Conservation (phyloP, 2,888 invertebrate genomes). For the Gisinianus flammeolus region DNA sequence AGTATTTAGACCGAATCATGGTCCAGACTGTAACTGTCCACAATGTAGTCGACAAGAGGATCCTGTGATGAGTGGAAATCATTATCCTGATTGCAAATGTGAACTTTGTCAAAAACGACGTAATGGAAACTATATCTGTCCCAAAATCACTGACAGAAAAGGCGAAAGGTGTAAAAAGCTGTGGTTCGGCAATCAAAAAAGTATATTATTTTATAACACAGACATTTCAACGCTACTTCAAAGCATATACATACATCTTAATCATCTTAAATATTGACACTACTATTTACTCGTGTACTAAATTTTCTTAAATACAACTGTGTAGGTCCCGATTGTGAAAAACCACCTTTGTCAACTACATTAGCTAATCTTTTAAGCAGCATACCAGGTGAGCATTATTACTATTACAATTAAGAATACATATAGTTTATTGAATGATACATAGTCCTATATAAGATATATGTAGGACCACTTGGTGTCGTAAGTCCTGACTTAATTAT, state of each 20-base stretch:
- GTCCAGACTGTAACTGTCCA: constrained; percentile 1
- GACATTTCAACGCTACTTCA: too few relatives aligned
- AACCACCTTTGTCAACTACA: not conserved
- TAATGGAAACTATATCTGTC: not conserved
- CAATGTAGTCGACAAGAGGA: not conserved
- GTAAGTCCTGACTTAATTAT: too few relatives aligned
- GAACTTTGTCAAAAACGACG: constrained; percentile 23
- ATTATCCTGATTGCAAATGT: constrained; percentile 34
- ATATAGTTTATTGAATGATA: not conserved
- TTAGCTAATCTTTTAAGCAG: not conserved
- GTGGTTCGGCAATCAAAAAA: constrained; percentile 14
- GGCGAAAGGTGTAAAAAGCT: constrained; percentile 17
- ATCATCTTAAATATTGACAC: too few relatives aligned
- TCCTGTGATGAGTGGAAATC: constrained; percentile 17
- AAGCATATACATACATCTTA: too few relatives aligned
- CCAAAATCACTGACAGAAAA: constrained; percentile 32
- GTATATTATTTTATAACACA: too few relatives aligned
- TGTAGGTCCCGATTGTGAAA: not conserved
- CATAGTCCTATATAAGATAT: too few relatives aligned
- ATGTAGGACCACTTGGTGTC: too few relatives aligned
- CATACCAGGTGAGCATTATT: not conserved
- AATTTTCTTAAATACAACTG: too few relatives aligned
- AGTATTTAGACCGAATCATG: not conserved
- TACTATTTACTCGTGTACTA: too few relatives aligned
- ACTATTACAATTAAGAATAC: too few relatives aligned